Conservation (phyloP, 2,797 vertebrate species). For the Betta splendens region DNA sequence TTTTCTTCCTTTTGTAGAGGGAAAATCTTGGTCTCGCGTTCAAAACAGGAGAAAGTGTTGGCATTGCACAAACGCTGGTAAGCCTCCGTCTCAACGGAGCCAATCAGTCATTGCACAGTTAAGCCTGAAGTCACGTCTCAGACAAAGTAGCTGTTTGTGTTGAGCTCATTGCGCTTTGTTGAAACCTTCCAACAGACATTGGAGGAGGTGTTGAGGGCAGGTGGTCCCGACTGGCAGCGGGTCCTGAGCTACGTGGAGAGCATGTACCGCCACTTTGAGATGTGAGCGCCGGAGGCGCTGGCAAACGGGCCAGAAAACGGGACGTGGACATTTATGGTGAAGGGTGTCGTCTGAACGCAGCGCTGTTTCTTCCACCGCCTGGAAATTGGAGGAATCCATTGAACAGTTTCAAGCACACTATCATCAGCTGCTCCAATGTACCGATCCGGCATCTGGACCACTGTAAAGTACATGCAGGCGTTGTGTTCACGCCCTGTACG, state of each 20-base stretch:
- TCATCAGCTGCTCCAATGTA: no score
- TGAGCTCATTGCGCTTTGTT: background rate
- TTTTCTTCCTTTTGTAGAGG: constrained; percentile 61
- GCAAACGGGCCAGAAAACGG: background rate
- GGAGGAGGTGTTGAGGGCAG: constrained; percentile 83
- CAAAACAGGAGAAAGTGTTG: constrained; percentile 80
- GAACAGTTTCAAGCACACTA: no score
- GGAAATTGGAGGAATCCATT: constrained; percentile 5
- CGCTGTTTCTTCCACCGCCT: background rate
- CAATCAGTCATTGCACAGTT: background rate
- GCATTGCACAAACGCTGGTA: constrained; percentile 81
- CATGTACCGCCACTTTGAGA: constrained; percentile 87
- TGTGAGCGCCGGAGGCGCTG: constrained; percentile 63
- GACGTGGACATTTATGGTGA: background rate
- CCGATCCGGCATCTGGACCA: background rate
- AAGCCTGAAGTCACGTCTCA: background rate
- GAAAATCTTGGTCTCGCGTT: constrained; percentile 85
- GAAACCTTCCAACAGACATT: constrained; percentile 67
- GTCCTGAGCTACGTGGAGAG: constrained; percentile 86
- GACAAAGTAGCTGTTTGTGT: background rate
- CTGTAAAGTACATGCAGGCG: background rate
- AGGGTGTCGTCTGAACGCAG: background rate
- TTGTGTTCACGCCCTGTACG: background rate
- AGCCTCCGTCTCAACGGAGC: constrained; percentile 20
- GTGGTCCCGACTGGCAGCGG: constrained; percentile 86